Evolutionary conservation across 2,113 vertebrate species (phyloP), one percentile per base, ranked within the genome.

Genomic region (Camelus dromedarius): DNA sequence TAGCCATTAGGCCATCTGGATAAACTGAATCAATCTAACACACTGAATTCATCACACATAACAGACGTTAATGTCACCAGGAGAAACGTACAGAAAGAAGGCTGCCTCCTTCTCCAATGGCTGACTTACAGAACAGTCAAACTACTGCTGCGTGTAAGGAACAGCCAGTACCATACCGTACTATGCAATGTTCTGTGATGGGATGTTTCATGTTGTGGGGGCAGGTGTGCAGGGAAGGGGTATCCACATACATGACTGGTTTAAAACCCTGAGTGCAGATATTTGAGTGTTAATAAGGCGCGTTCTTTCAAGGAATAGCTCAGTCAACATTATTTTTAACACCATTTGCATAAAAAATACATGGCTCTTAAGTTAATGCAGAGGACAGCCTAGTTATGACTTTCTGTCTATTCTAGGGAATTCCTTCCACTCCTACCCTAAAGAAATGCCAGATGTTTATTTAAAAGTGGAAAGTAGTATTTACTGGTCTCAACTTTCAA

Each of bases 101-200:
- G 62, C 52, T 11, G 28, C 56, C 58, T 81, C 30, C 56, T 46
- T 19, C 54, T 54, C 72, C 35, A 35, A 56, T 8, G 28, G 46
- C 72, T 79, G 30, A 52, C 52, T 81, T 26, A 22, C 2, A 35
- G 32, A 60, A n/a, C 48, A 30, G 15, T 6, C 67, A 77, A 32
- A 35, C 70, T 19, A 38, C 3, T 70, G 50, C 6, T 32, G 35
- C 30, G 4, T 26, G 3, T 8, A 15, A 35, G 77, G 54, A 67
- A 58, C 1, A 62, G 28, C 67, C 9, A 7, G 69, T 2, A 20
- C 16, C 62, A 20, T 3, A 24, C 50, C 8, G 13, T 15, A 6
- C 35, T 4, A 13, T 0, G 8, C 2, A 15, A 28, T 9, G 8
- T 7, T 64, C 42, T 46, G 3, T 8, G 28, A 6, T 30, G 18